phyloP scores from a whole-genome alignment of 2,797 vertebrate genomes.

The Characodon lateralis region DNA sequence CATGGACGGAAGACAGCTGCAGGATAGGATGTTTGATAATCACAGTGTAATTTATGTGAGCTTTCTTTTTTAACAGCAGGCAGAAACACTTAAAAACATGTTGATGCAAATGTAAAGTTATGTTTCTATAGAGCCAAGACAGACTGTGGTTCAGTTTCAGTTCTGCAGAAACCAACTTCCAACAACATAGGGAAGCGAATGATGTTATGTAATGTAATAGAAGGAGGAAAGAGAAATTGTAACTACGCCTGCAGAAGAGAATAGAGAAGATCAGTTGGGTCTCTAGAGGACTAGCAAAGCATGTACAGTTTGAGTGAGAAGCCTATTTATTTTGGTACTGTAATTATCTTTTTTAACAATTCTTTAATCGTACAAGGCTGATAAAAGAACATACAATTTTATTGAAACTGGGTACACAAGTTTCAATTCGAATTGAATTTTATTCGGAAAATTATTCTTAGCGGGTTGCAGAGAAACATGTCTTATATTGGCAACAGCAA shows the following conservation, averaged over 20 bases:
- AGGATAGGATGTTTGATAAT: background rate
- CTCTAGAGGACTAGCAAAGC: too few relatives aligned
- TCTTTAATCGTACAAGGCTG: conserved; percentile 1
- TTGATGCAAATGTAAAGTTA: background rate
- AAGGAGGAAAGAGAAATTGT: conserved; percentile 42
- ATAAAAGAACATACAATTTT: background rate
- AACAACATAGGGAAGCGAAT: conserved; percentile 19
- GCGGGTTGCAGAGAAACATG: too few relatives aligned
- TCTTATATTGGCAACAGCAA: too few relatives aligned
- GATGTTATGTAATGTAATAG: conserved; percentile 47
- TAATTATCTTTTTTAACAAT: background rate
- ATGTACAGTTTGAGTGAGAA: background rate
- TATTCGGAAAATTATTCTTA: too few relatives aligned
- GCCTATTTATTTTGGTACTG: background rate
- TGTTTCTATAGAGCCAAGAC: background rate
- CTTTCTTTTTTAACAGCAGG: background rate
- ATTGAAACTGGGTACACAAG: too few relatives aligned
- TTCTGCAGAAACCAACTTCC: conserved; percentile 15
- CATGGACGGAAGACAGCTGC: conserved; percentile 72
- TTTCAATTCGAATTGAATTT: too few relatives aligned
- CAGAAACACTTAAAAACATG: background rate
- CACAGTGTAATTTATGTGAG: background rate
- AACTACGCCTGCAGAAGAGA: conserved; percentile 24
- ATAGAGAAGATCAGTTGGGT: background rate
- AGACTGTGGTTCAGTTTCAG: background rate